These are phyloP conservation scores for Drosophila mercatorum DNA, from an alignment of 2,888 invertebrate genomes.

Conservation along the genomic window DNA sequence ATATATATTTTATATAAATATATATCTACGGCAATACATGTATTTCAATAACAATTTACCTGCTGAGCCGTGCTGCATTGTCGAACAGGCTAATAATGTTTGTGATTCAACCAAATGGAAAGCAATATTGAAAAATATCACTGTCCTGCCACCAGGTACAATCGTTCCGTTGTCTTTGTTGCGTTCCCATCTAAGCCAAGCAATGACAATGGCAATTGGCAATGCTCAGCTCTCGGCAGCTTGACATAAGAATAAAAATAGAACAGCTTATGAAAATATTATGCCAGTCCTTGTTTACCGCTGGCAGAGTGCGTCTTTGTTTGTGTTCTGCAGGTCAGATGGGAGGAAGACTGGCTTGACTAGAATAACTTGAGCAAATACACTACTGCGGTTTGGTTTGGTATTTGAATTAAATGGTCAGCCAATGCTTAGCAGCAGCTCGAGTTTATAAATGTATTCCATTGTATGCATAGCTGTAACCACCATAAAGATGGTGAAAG, in stretches of 20 bases:
- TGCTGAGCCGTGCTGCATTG: conserved; percentile 10
- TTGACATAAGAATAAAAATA: background rate
- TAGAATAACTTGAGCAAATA: background rate
- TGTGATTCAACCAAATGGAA: conserved; percentile 68
- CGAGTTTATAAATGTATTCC: background rate
- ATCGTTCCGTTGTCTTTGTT: conserved; percentile 12
- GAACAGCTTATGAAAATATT: background rate
- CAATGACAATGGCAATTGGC: background rate
- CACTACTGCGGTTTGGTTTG: background rate
- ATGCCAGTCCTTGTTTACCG: background rate
- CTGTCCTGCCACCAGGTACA: conserved; percentile 27
- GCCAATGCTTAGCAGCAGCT: background rate
- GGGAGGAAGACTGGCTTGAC: background rate
- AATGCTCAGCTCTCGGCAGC: background rate
- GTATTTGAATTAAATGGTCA: background rate
- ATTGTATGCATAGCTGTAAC: background rate
- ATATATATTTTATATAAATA: too few relatives aligned
- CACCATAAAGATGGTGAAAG: background rate
- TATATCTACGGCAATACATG: background rate
- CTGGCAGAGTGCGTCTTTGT: background rate
- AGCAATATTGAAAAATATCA: conserved; percentile 55
- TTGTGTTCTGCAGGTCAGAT: background rate
- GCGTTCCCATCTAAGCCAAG: background rate
- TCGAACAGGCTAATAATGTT: conserved; percentile 63
- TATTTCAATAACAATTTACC: background rate